Evolutionary conservation across 2,797 vertebrate genomes (phyloP).

Genomic region (Chelidonichthys spinosus): DNA sequence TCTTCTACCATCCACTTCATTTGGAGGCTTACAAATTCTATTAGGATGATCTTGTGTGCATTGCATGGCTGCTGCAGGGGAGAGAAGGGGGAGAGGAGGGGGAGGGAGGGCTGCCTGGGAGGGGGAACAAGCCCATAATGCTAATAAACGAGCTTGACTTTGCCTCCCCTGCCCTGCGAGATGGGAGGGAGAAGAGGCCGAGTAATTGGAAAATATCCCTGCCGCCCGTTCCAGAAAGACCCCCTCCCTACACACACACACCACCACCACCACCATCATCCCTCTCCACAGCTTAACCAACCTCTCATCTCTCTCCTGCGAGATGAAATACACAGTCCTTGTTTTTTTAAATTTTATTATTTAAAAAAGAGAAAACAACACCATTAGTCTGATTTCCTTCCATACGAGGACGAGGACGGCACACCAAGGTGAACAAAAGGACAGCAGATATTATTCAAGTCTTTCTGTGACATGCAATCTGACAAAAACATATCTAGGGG

Average conservation of each 20-base stretch:
- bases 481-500: conserved; percentile 10
- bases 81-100: conserved; percentile 1
- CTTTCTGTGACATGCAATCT: conserved; percentile 28
- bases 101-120: conserved; percentile 13
- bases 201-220: conserved; percentile 85
- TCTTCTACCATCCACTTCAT: conserved; percentile 72
- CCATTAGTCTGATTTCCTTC: conserved; percentile 54
- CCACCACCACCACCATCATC: not conserved
- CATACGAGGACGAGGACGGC: not conserved
- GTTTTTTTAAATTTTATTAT: conserved; percentile 42
- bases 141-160: conserved; percentile 80
- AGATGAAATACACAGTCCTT: conserved; percentile 50
- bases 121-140: conserved; percentile 65
- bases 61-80: conserved; percentile 52
- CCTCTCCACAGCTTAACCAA: conserved; percentile 12
- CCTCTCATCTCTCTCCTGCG: conserved; percentile 36
- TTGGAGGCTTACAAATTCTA: conserved; percentile 69
- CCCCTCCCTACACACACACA: not conserved
- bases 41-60: conserved; percentile 61
- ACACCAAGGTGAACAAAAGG: conserved; percentile 41
- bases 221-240: conserved; percentile 60
- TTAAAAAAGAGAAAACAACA: conserved; percentile 27
- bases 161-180: conserved; percentile 70
- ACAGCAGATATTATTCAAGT: conserved; percentile 33
- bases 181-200: conserved; percentile 66